A percentile compares a stretch with the other conserved stretches of the same genome.
These are phyloP conservation scores for Delia radicum DNA, from an alignment of 1,140 invertebrate genomes.

Conservation along the genomic window DNA sequence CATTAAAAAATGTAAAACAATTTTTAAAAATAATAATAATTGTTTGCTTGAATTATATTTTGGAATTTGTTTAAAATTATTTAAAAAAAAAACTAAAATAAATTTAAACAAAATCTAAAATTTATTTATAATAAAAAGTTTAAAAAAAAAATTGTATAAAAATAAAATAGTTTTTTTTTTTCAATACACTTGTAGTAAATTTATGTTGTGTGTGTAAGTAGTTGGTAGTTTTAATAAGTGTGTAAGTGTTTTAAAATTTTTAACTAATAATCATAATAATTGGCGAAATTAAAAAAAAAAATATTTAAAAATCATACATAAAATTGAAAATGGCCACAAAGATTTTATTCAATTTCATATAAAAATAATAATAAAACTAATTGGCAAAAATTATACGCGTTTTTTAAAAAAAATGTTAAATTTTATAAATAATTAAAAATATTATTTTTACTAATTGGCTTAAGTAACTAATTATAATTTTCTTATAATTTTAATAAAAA, in stretches of 20 bases:
- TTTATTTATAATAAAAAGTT: too few species aligned
- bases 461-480: neutral
- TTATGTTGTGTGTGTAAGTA: slow-evolving; percentile 15
- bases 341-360: too few species aligned
- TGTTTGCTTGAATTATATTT: too few species aligned
- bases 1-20: too few species aligned
- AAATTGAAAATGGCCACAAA: neutral
- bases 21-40: too few species aligned
- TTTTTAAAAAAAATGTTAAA: neutral
- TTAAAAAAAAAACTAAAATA: too few species aligned
- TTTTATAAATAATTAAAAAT: too few species aligned
- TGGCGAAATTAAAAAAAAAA: neutral
- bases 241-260: neutral
- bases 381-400: neutral
- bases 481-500: neutral
- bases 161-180: too few species aligned
- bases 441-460: slow-evolving; percentile 11
- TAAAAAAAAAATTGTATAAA: too few species aligned
- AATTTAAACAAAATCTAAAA: too few species aligned
- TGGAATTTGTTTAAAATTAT: too few species aligned
- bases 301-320: neutral
- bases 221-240: slow-evolving; percentile 11
- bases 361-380: neutral
- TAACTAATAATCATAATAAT: neutral
- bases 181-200: slow-evolving; percentile 21